Percentiles rank a stretch among this genome's conserved stretches.
Evolutionary conservation across 92 coral and sea anemone species (phyloP).

Genomic region (Epizoanthus rinbou): DNA sequence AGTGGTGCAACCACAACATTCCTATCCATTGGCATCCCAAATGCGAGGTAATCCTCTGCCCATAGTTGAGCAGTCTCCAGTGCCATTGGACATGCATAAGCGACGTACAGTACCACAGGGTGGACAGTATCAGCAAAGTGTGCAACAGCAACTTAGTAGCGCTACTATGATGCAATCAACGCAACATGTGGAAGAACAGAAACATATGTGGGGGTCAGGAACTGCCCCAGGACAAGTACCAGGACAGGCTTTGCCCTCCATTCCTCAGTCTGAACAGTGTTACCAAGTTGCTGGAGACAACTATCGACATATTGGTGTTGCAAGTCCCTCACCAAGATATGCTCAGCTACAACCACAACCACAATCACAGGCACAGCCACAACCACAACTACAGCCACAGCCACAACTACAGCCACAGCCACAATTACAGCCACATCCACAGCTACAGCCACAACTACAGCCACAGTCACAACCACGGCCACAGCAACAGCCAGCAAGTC

Average conservation of each 20-base stretch:
- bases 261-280: not conserved
- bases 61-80: not conserved
- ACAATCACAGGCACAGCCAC: too few species aligned
- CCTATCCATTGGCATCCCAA: conserved; percentile 1
- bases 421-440: too few species aligned
- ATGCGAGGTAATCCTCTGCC: not conserved
- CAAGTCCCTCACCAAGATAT: not conserved
- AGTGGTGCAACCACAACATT: not conserved
- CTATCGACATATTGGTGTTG: not conserved
- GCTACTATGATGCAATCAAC: not conserved
- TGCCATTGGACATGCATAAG: not conserved
- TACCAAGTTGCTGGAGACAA: not conserved
- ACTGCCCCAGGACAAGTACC: not conserved
- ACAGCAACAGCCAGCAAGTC: not conserved
- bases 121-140: not conserved
- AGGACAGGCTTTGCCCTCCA: not conserved
- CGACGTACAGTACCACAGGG: not conserved
- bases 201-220: not conserved
- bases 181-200: not conserved
- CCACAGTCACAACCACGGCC: not conserved
- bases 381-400: too few species aligned
- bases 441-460: not conserved
- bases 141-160: not conserved
- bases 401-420: too few species aligned
- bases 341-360: not conserved